Evolutionary conservation across 2,888 invertebrate species (phyloP), one percentile per base, ranked within the genome.

Genomic region (Andrena dorsata): DNA sequence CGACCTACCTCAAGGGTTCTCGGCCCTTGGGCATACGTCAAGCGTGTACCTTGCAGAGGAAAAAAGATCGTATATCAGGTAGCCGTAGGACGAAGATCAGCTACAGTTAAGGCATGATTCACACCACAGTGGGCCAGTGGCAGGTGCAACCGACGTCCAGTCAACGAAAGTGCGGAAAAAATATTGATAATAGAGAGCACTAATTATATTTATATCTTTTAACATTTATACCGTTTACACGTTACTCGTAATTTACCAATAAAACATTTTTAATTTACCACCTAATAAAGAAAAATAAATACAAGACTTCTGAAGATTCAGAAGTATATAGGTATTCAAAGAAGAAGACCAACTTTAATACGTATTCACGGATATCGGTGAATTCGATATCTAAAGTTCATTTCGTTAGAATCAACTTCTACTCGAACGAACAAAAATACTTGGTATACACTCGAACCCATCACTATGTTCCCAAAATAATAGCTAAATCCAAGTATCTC

Each of bases 41-140:
- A 60, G 70, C 72, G 32, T 64, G 28, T 28, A 64, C 53, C 72
- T 41, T 35, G 20, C 26, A 30, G 71, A 10, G 28, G 61, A 63
- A 76, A 76, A 71, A 76, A 76, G 76, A 76, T 71, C 63, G 76
- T 76, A 23, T 63, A 71, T 76, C 76, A 70, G 70, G 70, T 76
- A 70, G 76, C 51, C 70, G 70, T 63, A 70, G 76, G 76, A 70
- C 41, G 28, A 70, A 70, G 63, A 76, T 76, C 28, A 20, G 35
- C 20, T 51, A 69, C 61, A 60, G 70, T 70, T 70, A 75, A 61
- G 51, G 70, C 35, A 6, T 23, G 53, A 76, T 74, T 58, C 74
- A 66, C 53, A 20, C 65, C 58, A 49, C 13, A 16, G n/a, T 10
- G 35, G 23, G 20, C 28, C n/a, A 41, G 13, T 16, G 16, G 16